Evolutionary conservation across 2,797 vertebrate species (phyloP), one percentile per base, ranked within the genome.

Genomic region (Fundulus diaphanus): DNA sequence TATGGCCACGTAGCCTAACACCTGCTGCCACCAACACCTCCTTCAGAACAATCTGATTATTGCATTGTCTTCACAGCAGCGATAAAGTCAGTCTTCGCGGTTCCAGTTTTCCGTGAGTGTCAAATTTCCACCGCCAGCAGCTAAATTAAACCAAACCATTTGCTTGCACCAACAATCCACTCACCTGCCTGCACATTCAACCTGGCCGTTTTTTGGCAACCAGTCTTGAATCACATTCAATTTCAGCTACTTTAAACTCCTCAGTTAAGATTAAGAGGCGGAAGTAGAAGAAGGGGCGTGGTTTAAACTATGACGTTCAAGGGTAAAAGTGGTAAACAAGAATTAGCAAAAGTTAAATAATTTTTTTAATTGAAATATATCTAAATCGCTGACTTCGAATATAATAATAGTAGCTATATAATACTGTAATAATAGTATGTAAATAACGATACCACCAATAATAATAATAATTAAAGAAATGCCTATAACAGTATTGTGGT

Each of bases 201-300:
- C 24, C 27, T 8, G 16, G 7, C 31, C n/a, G 31, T 6, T 75
- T 67, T 20, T 40, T 31, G 6, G 4, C 12, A 33, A 22, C 1
- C 4, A 16, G 4, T 1, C 7, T 49, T 74, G 13, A 2, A 12
- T 3, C 18, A 31, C 1, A 20, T 22, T 9, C 42, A 13, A 46
- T 2, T 24, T 24, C n/a, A 42, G 13, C 18, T 2, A 6, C 33
- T 31, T 56, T 69, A 40, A 49, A 54, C 12, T 31, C 40, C n/a
- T 20, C 81, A 74, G 48, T n/a, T 68, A 49, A 8, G 11, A 29
- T 74, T 37, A 72, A 3, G 54, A 70, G 13, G 16, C 56, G 82
- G 82, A 87, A 85, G 79, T 82, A 0, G 3, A 12, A 29, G n/a
- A 54, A 18, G 71, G 70, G 87, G 85, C 75, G 87, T 35, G 70